Base-by-base conservation (phyloP, 2,113 vertebrate species). In the Rhinolophus sinicus region DNA sequence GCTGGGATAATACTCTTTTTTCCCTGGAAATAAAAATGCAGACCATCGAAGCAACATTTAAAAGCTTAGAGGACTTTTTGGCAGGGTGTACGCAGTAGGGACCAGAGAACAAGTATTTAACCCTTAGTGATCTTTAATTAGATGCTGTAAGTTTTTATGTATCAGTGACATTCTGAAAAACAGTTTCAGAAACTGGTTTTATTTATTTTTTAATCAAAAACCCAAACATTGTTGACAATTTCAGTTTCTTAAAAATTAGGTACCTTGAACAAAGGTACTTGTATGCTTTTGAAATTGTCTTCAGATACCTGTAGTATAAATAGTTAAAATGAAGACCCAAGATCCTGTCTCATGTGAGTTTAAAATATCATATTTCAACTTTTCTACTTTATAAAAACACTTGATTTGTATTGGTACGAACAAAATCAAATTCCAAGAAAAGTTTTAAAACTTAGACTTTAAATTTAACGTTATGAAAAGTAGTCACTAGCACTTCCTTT, bases 11-110 rank as follows among this genome's bases (percentile, higher is more conserved):
- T 97, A 94, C 95, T 98, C 98, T 98, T 98, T 98, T 97, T 98
- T 95, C 98, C 97, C 98, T 99, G 98, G 97, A 99, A 99, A 98
- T 97, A 99, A 98, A 98, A 98, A 98, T 95, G 97, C 98, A 99
- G 98, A 99, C 98, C 96, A 98, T 99, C 98, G 99, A 99, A 99
- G 99, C 99, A 99, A 99, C 99, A 99, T 99, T 99, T 99, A 99
- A 99, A 97, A 99, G 99, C 98, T 99, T 99, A 98, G 98, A 98
- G 98, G 97, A 99, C 98, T 98, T 98, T 98, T 99, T 99, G 99
- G 99, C 99, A 99, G 99, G 96, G 97, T 97, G 98, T 99, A 98
- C 97, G 94, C 98, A 98, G 97, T 98, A 98, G 98, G 98, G 99
- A 98, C 98, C 98, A 98, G 98, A 98, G 96, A 99, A 98, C 98